These are phyloP conservation scores for Manis javanica DNA, from an alignment of 2,797 vertebrate species.

Conservation along the genomic window DNA sequence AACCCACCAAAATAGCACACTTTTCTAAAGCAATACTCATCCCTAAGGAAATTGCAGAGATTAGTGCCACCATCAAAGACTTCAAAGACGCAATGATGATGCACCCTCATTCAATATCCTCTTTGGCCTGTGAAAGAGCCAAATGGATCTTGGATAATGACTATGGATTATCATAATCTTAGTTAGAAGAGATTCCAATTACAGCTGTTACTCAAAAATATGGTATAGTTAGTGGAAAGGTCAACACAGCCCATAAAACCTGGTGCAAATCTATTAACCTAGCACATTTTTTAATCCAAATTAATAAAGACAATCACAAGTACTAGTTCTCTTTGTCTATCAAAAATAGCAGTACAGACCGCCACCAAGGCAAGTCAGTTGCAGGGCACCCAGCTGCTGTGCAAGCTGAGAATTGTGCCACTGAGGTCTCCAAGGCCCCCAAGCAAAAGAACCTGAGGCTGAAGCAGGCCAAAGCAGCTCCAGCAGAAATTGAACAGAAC, in stretches of 20 bases:
- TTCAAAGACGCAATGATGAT: background rate
- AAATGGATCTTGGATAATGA: background rate
- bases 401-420: conserved; percentile 93
- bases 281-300: background rate
- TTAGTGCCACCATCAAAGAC: background rate
- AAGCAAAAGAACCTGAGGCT: conserved; percentile 87
- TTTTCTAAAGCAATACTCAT: background rate
- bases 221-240: background rate
- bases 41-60: background rate
- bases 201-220: background rate
- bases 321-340: background rate
- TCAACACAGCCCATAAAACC: background rate
- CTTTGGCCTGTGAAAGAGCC: background rate
- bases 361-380: conserved; percentile 91
- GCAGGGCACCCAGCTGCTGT: conserved; percentile 94
- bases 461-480: background rate
- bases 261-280: background rate
- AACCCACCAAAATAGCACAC: background rate
- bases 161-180: background rate
- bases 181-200: background rate
- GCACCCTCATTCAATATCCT: background rate
- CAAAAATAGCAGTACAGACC: background rate
- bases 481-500: background rate
- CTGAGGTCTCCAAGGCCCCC: conserved; percentile 93
- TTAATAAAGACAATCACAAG: background rate